Percentiles rank a stretch among this genome's conserved stretches.
These are phyloP conservation scores for Augochlora pura DNA, from an alignment of 1,140 invertebrate species.

Conservation along the genomic window DNA sequence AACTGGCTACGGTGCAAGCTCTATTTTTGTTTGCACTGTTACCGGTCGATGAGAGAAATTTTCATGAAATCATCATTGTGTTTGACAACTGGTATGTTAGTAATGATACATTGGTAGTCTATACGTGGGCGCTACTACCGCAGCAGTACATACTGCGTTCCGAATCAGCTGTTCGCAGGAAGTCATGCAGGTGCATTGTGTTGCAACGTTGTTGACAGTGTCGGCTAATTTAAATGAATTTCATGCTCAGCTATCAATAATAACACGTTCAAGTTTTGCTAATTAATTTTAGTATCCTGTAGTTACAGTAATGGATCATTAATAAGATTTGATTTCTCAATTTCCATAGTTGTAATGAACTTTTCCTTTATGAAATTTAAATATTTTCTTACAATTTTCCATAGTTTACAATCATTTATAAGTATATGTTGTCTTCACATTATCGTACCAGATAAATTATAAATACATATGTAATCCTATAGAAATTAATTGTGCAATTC, in stretches of 20 bases:
- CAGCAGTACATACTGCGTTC: not conserved
- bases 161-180: constrained; percentile 48
- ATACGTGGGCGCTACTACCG: not conserved
- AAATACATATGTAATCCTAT: too few relatives aligned
- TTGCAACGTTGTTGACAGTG: not conserved
- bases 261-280: not conserved
- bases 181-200: constrained; percentile 1
- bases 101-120: constrained; percentile 2
- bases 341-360: too few relatives aligned
- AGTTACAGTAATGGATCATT: not conserved
- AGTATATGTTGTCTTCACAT: not conserved
- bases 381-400: not conserved
- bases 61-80: not conserved
- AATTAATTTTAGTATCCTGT: not conserved
- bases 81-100: not conserved
- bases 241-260: not conserved
- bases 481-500: not conserved
- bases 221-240: not conserved
- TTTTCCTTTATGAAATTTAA: too few relatives aligned
- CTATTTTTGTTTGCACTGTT: constrained; percentile 24
- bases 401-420: not conserved
- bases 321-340: too few relatives aligned
- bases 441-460: not conserved
- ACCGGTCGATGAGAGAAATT: not conserved
- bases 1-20: not conserved